phyloP scores from a whole-genome alignment of 2,888 invertebrate genomes.

The Tinea pellionella region DNA sequence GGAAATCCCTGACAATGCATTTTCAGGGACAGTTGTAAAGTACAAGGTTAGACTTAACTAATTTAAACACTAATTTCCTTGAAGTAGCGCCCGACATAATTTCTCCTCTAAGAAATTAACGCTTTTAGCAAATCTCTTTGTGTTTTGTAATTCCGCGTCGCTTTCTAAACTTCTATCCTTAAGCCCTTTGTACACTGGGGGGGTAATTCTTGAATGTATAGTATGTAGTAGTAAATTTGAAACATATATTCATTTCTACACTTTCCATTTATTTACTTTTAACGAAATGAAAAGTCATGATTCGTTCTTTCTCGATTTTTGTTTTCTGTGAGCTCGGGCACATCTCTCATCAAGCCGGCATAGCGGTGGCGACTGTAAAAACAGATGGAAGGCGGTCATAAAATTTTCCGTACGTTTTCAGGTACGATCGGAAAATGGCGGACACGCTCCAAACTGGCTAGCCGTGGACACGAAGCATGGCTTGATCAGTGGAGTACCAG shows the following conservation, averaged over 20 bases:
- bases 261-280: too few species aligned
- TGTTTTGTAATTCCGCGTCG: neutral
- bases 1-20: conserved; percentile 78
- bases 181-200: too few species aligned
- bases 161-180: neutral
- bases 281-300: too few species aligned
- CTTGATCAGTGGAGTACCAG: conserved; percentile 81
- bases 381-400: too few species aligned
- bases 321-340: too few species aligned
- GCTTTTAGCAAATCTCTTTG: neutral
- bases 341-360: too few species aligned
- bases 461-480: conserved; percentile 76
- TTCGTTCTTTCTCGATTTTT: too few species aligned
- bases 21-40: conserved; percentile 73
- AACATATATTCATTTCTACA: too few species aligned
- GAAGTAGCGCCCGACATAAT: neutral
- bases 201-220: too few species aligned
- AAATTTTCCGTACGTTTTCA: conserved; percentile 23
- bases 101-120: neutral
- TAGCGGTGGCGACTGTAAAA: too few species aligned
- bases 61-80: neutral
- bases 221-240: too few species aligned
- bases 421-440: conserved; percentile 52
- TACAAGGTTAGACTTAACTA: conserved; percentile 71
- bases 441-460: conserved; percentile 73